Evolutionary conservation across 2,888 invertebrate genomes (phyloP).

Genomic region (Leptopilina myrica): DNA sequence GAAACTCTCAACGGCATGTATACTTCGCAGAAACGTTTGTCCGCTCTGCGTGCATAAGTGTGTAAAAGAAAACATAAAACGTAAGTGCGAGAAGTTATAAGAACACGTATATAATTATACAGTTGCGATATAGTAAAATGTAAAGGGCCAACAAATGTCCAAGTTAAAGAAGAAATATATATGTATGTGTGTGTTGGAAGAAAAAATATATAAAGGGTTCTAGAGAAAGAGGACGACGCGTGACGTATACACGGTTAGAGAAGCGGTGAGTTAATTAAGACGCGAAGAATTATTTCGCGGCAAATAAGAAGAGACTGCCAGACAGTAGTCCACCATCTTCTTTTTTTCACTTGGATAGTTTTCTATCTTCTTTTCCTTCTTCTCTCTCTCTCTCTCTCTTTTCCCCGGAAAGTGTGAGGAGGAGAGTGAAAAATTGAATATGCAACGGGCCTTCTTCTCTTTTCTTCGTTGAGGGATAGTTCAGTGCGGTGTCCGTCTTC

Average conservation of each 20-base stretch:
- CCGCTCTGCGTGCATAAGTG: constrained; percentile 9
- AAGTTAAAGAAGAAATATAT: constrained; percentile 13
- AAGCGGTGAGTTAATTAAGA: constrained; percentile 70
- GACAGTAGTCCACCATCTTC: constrained; percentile 38
- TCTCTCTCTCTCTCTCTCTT: too few relatives aligned
- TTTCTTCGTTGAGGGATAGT: constrained; percentile 35
- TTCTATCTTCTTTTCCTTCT: too few relatives aligned
- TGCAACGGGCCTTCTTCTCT: constrained; percentile 54
- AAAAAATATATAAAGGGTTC: constrained; percentile 10
- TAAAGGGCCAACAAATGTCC: constrained; percentile 2
- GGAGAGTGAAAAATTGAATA: constrained; percentile 56
- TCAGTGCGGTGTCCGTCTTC: constrained; percentile 40
- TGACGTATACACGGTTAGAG: constrained; percentile 48
- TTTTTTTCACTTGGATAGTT: background rate
- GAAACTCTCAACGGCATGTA: background rate
- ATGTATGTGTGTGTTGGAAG: too few relatives aligned
- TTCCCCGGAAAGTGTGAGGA: background rate
- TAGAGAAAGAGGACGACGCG: constrained; percentile 40
- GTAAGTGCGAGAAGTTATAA: background rate
- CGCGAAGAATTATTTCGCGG: constrained; percentile 60
- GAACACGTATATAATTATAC: constrained; percentile 1
- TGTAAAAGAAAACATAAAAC: constrained; percentile 22
- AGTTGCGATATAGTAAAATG: background rate
- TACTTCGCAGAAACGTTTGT: background rate
- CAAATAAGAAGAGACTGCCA: constrained; percentile 49